Evolutionary conservation across 2,113 vertebrate species (phyloP).

Genomic region (Xyliphius kryptos): DNA sequence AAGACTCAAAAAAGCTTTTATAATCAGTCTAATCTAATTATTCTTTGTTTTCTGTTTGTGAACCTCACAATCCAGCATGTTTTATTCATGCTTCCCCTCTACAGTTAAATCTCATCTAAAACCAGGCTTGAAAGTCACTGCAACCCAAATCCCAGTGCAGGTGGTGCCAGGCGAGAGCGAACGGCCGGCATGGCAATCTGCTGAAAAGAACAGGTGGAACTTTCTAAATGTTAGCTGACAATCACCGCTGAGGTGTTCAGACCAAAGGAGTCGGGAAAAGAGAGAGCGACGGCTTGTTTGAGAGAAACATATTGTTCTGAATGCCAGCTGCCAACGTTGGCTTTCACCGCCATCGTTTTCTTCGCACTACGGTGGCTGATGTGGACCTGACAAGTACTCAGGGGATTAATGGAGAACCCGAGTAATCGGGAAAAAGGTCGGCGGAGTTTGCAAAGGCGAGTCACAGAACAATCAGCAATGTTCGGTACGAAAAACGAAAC

Average conservation of each 20-base stretch:
- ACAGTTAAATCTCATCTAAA: slow-evolving; percentile 53
- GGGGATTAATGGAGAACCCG: background rate
- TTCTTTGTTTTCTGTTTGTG: slow-evolving; percentile 57
- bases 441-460: background rate
- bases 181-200: slow-evolving; percentile 40
- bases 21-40: slow-evolving; percentile 58
- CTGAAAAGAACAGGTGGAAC: slow-evolving; percentile 18
- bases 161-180: slow-evolving; percentile 50
- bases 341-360: slow-evolving; percentile 16
- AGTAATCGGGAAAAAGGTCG: background rate
- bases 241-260: slow-evolving; percentile 37
- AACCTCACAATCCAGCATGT: slow-evolving; percentile 50
- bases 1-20: slow-evolving; percentile 47
- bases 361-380: background rate
- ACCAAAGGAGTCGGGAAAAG: background rate
- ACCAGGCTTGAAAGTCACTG: slow-evolving; percentile 51
- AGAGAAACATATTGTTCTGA: slow-evolving; percentile 17
- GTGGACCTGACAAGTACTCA: background rate
- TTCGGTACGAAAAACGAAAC: too few relatives aligned
- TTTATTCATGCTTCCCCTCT: slow-evolving; percentile 64
- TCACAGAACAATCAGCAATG: too few relatives aligned
- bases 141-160: slow-evolving; percentile 61
- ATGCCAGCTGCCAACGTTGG: slow-evolving; percentile 24
- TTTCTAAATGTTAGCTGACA: slow-evolving; percentile 62
- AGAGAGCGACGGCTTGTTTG: slow-evolving; percentile 47